Evolutionary conservation across 2,888 invertebrate species (phyloP), one percentile per base, ranked within the genome.

Genomic region (Nomada ruficornis): DNA sequence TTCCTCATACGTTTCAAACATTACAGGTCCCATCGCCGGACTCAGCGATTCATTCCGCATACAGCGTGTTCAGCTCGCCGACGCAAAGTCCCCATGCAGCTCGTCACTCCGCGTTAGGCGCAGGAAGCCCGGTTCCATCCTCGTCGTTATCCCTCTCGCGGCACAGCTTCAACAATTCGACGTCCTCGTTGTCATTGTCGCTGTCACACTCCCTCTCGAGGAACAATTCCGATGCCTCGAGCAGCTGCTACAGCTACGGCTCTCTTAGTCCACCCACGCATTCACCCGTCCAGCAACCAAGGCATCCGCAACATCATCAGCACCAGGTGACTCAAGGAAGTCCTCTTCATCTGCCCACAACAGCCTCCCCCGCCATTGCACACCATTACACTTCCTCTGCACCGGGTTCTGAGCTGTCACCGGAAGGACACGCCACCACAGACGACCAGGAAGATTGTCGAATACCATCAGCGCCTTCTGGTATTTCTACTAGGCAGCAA

Each of bases 151-250:
- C 94, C 15, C 86, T 94, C 7, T 94, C 94, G 0, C 91, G 94
- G 50, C 93, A 94, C 80, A 94, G 94, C 79, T 94, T 94, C 88
- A 94, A 94, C 88, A 94, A 94, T 82, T 94, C 94, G 11, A 93
- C 93, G 0, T 94, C 94, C 2, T 94, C 94, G 11, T 91, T 94
- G 80, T 94, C 94, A 23, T 91, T 94, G n/a, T 94, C 94, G 1
- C 96, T 97, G 90, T 97, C 97, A 71, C 98, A 98, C 55, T 97
- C 97, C 15, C 94, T 98, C 82, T 97, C 97, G 73, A 96, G 98
- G 80, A 98, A 98, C 94, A 98, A 98, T 94, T 98, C 97, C 90
- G 98, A 98, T 93, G 98, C 98, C 2, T 98, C 98, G 80, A 98
- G 98, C 89, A 97, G 98, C 87, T 98, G 98, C 92, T 98, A 98